phyloP scores from a whole-genome alignment of 30 jellyfish, hydroid and myxozoan species.

The Pelagia noctiluca region DNA sequence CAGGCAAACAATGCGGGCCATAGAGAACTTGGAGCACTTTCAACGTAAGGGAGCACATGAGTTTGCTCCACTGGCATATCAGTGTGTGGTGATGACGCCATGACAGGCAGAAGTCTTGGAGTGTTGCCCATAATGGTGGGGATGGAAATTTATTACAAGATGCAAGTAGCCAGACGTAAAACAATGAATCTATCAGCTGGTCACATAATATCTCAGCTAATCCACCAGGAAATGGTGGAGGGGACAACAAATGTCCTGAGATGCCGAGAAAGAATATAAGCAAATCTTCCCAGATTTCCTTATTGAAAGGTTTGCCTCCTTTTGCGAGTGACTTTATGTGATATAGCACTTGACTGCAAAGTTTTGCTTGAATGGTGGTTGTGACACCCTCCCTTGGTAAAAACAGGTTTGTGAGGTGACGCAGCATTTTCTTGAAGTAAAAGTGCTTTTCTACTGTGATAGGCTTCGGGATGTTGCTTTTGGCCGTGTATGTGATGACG shows the following conservation, averaged over 20 bases:
- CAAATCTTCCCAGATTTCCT: slow-evolving; percentile 80
- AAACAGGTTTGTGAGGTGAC: slow-evolving; percentile 84
- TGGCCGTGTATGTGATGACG: slow-evolving; percentile 62
- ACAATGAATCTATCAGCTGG: slow-evolving; percentile 74
- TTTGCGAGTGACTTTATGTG: slow-evolving; percentile 59
- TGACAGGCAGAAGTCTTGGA: slow-evolving; percentile 81
- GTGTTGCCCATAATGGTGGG: slow-evolving; percentile 95
- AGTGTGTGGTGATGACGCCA: slow-evolving; percentile 95
- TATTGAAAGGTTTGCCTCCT: slow-evolving; percentile 53
- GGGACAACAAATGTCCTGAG: slow-evolving; percentile 92
- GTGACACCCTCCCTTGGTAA: slow-evolving; percentile 94
- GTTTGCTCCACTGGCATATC: slow-evolving; percentile 87
- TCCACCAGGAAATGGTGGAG: slow-evolving; percentile 91
- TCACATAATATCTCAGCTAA: slow-evolving; percentile 96
- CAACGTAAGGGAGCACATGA: slow-evolving; percentile 78
- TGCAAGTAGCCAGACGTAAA: slow-evolving; percentile 89
- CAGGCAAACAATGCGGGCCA: slow-evolving; percentile 84
- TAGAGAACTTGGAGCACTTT: slow-evolving; percentile 74
- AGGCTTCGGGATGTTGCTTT: slow-evolving; percentile 84
- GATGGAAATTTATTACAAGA: slow-evolving; percentile 84
- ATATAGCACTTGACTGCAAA: slow-evolving; percentile 84
- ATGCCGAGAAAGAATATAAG: slow-evolving; percentile 81
- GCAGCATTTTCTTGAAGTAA: slow-evolving; percentile 79
- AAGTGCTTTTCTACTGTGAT: slow-evolving; percentile 65
- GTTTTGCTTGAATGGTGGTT: slow-evolving; percentile 69